Percentiles rank a stretch among this genome's conserved stretches.
Conservation (phyloP, 2,888 invertebrate species). For the Cosmia pyralina region DNA sequence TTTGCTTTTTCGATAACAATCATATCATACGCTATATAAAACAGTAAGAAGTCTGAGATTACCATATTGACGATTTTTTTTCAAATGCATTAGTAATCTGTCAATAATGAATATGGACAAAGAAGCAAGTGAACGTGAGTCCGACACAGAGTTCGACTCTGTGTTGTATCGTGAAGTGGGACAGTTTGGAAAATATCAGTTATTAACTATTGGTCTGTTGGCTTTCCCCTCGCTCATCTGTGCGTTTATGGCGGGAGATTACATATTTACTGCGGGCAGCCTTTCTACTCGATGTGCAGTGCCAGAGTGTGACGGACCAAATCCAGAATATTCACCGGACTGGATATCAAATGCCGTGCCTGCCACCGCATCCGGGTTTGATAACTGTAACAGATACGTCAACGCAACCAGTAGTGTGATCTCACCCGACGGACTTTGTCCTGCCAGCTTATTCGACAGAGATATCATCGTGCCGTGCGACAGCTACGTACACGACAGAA, state of each 20-base stretch:
- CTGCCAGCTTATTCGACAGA: slow-evolving; percentile 78
- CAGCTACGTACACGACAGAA: slow-evolving; percentile 80
- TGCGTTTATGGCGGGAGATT: slow-evolving; percentile 84
- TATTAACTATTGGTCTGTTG: slow-evolving; percentile 76
- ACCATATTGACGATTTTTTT: slow-evolving; percentile 59
- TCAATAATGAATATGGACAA: slow-evolving; percentile 64
- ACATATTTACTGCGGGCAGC: slow-evolving; percentile 83
- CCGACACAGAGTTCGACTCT: slow-evolving; percentile 76
- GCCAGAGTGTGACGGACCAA: slow-evolving; percentile 78
- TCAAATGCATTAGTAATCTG: slow-evolving; percentile 50
- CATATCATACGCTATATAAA: slow-evolving; percentile 65
- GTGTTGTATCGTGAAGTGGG: slow-evolving; percentile 81
- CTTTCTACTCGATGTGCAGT: slow-evolving; percentile 81
- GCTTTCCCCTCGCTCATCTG: slow-evolving; percentile 78
- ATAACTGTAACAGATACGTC: slow-evolving; percentile 80
- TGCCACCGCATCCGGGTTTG: slow-evolving; percentile 75
- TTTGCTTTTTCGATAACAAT: slow-evolving; percentile 61
- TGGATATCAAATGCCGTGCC: slow-evolving; percentile 83
- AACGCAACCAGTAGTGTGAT: slow-evolving; percentile 65
- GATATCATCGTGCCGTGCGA: slow-evolving; percentile 77
- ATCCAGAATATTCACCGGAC: slow-evolving; percentile 76
- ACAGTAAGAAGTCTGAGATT: slow-evolving; percentile 63
- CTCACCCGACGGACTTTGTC: slow-evolving; percentile 70
- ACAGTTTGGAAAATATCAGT: slow-evolving; percentile 82
- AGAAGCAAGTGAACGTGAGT: slow-evolving; percentile 69